phyloP scores from a whole-genome alignment of 1,140 invertebrate species.

The Scaptomyza montana region DNA sequence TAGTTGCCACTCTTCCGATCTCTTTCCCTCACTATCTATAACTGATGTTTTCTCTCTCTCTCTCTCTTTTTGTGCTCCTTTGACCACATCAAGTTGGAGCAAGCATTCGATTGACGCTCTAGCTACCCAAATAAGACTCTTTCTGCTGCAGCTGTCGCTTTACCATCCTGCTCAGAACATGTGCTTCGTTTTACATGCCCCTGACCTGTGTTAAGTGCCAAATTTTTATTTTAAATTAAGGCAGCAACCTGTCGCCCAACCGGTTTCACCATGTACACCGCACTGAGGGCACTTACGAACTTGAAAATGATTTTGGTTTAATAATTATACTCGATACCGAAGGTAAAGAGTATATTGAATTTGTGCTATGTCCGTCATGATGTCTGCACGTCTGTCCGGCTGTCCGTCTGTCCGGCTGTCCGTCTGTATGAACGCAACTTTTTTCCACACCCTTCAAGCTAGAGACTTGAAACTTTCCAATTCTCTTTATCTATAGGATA shows the following conservation, averaged over 20 bases:
- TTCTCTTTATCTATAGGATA: too few species aligned
- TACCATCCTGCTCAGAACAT: constrained; percentile 34
- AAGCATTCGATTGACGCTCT: constrained; percentile 45
- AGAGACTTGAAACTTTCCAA: too few species aligned
- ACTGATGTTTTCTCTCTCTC: constrained; percentile 24
- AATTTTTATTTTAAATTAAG: constrained; percentile 42
- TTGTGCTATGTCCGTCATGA: too few species aligned
- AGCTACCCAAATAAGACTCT: constrained; percentile 43
- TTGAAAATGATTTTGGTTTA: neutral
- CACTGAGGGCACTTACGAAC: constrained; percentile 9
- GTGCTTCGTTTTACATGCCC: constrained; percentile 2
- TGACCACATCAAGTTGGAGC: constrained; percentile 43
- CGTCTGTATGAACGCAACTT: too few species aligned
- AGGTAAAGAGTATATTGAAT: too few species aligned
- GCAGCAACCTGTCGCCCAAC: constrained; percentile 43
- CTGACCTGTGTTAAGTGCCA: constrained; percentile 23
- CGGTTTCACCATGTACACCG: constrained; percentile 22
- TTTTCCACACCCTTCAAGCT: too few species aligned
- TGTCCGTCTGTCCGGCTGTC: too few species aligned
- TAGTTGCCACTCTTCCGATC: constrained; percentile 21
- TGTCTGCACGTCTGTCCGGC: too few species aligned
- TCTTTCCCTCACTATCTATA: constrained; percentile 22
- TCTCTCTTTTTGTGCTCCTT: constrained; percentile 18
- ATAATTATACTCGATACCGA: too few species aligned
- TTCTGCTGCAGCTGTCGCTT: constrained; percentile 42